Conservation (phyloP, 2,888 invertebrate genomes). For the Eumerus sabulonum region DNA sequence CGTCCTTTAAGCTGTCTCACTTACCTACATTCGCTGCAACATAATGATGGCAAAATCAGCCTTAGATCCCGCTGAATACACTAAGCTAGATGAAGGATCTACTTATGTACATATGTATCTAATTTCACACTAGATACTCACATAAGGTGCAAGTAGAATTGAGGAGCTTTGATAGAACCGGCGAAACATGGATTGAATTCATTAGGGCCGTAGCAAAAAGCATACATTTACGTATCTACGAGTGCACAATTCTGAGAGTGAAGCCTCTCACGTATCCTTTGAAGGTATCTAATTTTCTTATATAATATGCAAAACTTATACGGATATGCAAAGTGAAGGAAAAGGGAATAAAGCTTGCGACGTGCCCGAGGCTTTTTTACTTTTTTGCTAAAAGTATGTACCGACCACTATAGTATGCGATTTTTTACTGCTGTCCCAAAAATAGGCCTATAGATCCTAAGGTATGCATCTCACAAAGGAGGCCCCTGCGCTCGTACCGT, state of each 20-base stretch:
- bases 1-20: too few relatives aligned
- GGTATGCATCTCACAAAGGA: not conserved
- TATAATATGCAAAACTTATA: conserved; percentile 31
- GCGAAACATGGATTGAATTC: conserved; percentile 18
- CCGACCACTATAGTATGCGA: conserved; percentile 45
- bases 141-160: too few relatives aligned
- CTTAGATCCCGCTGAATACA: too few relatives aligned
- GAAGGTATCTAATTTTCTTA: conserved; percentile 34
- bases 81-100: too few relatives aligned
- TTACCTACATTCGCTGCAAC: too few relatives aligned
- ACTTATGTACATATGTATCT: too few relatives aligned
- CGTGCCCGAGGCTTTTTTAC: conserved; percentile 32
- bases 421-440: conserved; percentile 14
- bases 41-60: too few relatives aligned
- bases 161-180: not conserved
- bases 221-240: conserved; percentile 7
- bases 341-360: not conserved
- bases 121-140: too few relatives aligned
- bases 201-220: conserved; percentile 1
- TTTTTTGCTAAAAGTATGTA: conserved; percentile 10
- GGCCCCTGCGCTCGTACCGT: not conserved
- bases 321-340: not conserved
- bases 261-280: conserved; percentile 1
- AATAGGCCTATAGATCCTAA: not conserved
- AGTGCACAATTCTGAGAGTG: too few relatives aligned